Percentiles rank a stretch among this genome's conserved stretches.
Conservation (phyloP, 2,113 vertebrate genomes). For the Stomatorhinus ivindoensis region DNA sequence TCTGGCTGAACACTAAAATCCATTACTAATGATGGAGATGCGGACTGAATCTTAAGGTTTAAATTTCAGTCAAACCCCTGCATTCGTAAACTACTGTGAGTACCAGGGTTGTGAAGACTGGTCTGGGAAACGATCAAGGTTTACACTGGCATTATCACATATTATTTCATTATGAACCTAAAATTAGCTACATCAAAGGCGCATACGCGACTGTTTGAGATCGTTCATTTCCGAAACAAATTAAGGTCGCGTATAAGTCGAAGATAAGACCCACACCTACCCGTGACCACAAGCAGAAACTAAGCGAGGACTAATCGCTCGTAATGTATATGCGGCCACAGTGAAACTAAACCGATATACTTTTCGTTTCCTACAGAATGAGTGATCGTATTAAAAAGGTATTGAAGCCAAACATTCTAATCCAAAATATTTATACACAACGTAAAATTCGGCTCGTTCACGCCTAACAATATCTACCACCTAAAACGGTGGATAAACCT, state of each 20-base stretch:
- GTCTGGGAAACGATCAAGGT: too few species aligned
- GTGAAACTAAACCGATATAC: not conserved
- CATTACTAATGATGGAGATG: not conserved
- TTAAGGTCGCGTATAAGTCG: not conserved
- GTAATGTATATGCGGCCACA: not conserved
- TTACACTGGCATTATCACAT: not conserved
- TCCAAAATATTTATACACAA: not conserved
- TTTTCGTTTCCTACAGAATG: not conserved
- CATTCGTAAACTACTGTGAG: not conserved
- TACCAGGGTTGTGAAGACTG: too few species aligned
- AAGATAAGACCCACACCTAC: not conserved
- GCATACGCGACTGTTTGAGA: not conserved
- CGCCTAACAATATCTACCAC: not conserved
- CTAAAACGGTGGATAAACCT: not conserved
- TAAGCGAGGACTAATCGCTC: not conserved
- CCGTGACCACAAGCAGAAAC: not conserved
- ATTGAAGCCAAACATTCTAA: not conserved
- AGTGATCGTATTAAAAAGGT: not conserved
- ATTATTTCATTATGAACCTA: not conserved
- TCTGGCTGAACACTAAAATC: not conserved
- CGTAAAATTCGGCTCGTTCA: not conserved
- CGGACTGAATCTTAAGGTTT: not conserved
- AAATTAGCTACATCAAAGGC: too few species aligned
- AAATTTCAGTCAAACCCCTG: not conserved
- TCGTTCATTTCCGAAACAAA: not conserved